A percentile compares a stretch with the other conserved stretches of the same genome.
These are phyloP conservation scores for Vanacampus margaritifer DNA, from an alignment of 2,113 vertebrate species.

Conservation along the genomic window DNA sequence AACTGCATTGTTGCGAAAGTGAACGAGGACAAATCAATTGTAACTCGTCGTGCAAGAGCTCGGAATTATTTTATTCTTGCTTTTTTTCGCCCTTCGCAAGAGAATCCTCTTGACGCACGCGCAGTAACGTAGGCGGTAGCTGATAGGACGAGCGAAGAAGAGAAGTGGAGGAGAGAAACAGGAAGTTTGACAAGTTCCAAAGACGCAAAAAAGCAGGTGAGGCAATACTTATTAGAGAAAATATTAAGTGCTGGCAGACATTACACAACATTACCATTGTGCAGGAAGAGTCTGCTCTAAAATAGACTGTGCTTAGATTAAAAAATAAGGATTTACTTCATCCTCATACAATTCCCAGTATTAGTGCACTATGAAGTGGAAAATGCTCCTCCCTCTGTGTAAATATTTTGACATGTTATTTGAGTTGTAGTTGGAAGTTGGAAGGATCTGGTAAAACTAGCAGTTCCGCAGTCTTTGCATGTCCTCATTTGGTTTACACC, in stretches of 20 bases:
- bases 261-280: not conserved
- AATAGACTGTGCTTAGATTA: not conserved
- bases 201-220: constrained; percentile 3
- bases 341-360: not conserved
- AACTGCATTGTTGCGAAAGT: not conserved
- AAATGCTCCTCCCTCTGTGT: not conserved
- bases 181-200: constrained; percentile 4
- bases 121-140: not conserved
- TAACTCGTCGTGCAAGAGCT: not conserved
- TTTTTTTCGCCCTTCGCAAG: not conserved
- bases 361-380: not conserved
- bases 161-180: not conserved
- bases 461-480: not conserved
- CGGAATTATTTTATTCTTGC: not conserved
- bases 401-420: not conserved
- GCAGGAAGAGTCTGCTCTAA: not conserved
- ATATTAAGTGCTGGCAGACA: not conserved
- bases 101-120: not conserved
- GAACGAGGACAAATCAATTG: not conserved
- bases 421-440: not conserved
- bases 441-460: not conserved
- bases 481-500: not conserved
- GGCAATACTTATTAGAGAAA: not conserved
- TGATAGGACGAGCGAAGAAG: not conserved
- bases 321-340: not conserved